Conservation (phyloP, 2,888 invertebrate genomes). For the Pasiphila rectangulata region DNA sequence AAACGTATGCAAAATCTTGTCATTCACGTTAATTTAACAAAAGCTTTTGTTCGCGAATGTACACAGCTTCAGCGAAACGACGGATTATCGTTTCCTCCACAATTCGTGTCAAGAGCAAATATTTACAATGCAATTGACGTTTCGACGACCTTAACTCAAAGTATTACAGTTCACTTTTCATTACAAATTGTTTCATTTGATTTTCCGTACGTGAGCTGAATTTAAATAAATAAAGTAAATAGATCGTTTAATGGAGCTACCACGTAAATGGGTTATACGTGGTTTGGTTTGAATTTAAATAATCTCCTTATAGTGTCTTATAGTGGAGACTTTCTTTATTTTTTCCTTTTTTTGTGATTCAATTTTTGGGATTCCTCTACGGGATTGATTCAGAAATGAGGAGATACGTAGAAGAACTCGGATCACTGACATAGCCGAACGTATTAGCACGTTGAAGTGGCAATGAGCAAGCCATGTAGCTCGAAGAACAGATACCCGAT, state of each 20-base stretch:
- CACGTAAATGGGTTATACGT: slow-evolving; percentile 68
- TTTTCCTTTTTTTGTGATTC: slow-evolving; percentile 15
- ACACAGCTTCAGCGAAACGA: slow-evolving; percentile 41
- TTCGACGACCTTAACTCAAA: slow-evolving; percentile 24
- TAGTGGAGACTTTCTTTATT: slow-evolving; percentile 10
- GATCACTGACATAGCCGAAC: too few species aligned
- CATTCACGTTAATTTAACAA: too few species aligned
- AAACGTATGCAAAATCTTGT: too few species aligned
- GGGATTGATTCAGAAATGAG: too few species aligned
- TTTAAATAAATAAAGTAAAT: slow-evolving; percentile 39
- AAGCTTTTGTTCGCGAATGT: slow-evolving; percentile 21
- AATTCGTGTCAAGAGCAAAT: slow-evolving; percentile 68
- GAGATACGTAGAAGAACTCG: too few species aligned
- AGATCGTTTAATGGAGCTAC: slow-evolving; percentile 42
- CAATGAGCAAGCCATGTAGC: too few species aligned
- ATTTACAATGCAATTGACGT: slow-evolving; percentile 29
- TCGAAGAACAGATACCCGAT: too few species aligned
- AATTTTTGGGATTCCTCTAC: neutral
- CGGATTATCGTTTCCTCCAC: slow-evolving; percentile 56
- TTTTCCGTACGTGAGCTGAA: slow-evolving; percentile 50
- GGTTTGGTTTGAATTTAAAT: slow-evolving; percentile 41
- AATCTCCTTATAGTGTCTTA: slow-evolving; percentile 29
- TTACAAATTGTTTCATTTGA: slow-evolving; percentile 26
- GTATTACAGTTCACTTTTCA: slow-evolving; percentile 39
- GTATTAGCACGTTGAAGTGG: too few species aligned